phyloP scores from a whole-genome alignment of 2,888 invertebrate genomes.

The Ochropleura leucogaster region DNA sequence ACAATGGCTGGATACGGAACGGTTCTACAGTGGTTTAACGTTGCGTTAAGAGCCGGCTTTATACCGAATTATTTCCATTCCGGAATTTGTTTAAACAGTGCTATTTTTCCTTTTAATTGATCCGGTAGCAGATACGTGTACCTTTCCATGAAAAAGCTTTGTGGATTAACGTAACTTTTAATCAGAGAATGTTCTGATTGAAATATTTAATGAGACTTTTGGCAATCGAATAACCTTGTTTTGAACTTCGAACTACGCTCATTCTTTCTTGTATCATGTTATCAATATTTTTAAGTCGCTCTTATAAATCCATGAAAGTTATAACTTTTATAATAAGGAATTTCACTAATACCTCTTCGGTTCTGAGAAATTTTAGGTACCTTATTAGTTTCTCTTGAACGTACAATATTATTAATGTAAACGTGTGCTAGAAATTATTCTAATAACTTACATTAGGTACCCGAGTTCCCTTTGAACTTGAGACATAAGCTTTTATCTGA shows the following conservation, averaged over 20 bases:
- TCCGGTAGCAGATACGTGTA: constrained; percentile 19
- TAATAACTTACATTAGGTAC: constrained; percentile 8
- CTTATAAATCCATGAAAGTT: not conserved
- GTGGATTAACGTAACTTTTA: constrained; percentile 52
- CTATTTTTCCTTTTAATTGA: constrained; percentile 48
- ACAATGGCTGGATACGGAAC: constrained; percentile 44
- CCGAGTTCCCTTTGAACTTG: constrained; percentile 26
- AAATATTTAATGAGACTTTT: not conserved
- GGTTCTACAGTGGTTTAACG: constrained; percentile 49
- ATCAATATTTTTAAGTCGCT: not conserved
- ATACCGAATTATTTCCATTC: constrained; percentile 42
- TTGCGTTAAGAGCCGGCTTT: constrained; percentile 48
- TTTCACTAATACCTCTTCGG: not conserved
- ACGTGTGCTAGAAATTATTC: constrained; percentile 15
- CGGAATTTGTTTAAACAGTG: constrained; percentile 48
- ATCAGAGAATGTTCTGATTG: constrained; percentile 35
- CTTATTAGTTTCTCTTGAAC: not conserved
- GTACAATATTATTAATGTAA: constrained; percentile 4
- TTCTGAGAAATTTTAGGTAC: not conserved
- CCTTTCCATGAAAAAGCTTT: constrained; percentile 35
- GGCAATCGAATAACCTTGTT: not conserved
- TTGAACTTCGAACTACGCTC: not conserved
- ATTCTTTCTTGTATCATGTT: not conserved
- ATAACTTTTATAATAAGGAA: not conserved
- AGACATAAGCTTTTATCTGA: constrained; percentile 23